Evolutionary conservation across 35 echinoderm and acorn worm genomes (phyloP), one percentile per base, ranked within the genome.

Genomic region (Ptychodera flava): DNA sequence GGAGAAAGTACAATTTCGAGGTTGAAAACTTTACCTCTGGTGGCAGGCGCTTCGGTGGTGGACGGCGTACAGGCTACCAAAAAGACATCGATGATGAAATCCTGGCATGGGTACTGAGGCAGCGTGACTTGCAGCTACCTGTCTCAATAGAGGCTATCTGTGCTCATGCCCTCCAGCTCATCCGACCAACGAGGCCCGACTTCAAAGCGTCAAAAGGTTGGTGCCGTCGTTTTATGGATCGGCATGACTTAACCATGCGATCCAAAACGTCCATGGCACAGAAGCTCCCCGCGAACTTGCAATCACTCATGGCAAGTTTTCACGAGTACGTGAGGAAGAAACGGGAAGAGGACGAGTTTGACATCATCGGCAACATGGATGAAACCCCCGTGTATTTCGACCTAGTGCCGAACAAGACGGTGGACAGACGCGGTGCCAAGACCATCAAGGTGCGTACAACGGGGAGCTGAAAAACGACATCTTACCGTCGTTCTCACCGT

Each of bases 401-500:
- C 80, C 31, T 82, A 22, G 1, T 22, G 1, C 30, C 30, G 1
- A 82, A 82, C 32, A 29, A 33, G 0, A 82, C 80, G 1, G n/a
- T 82, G 0, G 34, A 33, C 34, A 30, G 34, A 2, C 22, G 22
- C 10, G 77, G 75, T 79, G 30, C 34, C 22, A 87, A 53, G 1
- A 81, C 86, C 29, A 35, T 88, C 35, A 1, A 28, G 0, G 38
- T 88, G 0, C 80, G 33, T 1, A 88, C 86, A 30, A 80, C 86
- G 12, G 78, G 86, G 1, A 35, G 38, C 78, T n/a, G 78, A 88
- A 31, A 88, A 88, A 30, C 33, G 33, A 35, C 15, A 33, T 76
- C 79, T 87, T 33, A 87, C 76, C 15, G 86, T 16, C 0, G 86
- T 87, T 0, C 31, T 88, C 16, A 78, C 86, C 16, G 78, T 77